A percentile compares a stretch with the other conserved stretches of the same genome.
These are phyloP conservation scores for Pangasius krempfi DNA, from an alignment of 2,797 vertebrate genomes.

Conservation along the genomic window DNA sequence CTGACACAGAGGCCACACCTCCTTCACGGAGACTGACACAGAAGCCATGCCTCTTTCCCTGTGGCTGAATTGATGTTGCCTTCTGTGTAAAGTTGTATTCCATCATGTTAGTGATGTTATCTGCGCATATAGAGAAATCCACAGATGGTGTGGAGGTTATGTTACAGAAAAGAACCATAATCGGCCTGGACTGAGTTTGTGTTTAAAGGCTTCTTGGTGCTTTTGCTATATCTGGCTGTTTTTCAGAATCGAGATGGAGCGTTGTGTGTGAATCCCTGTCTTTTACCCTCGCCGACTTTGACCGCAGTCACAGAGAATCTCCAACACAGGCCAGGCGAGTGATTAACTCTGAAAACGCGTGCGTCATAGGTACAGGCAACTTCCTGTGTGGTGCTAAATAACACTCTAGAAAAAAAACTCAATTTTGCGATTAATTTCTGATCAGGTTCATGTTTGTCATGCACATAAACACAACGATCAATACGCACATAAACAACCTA, in stretches of 20 bases:
- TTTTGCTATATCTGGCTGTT: neutral
- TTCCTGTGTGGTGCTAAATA: neutral
- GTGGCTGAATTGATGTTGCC: too few relatives aligned
- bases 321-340: constrained; percentile 52
- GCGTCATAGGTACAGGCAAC: neutral
- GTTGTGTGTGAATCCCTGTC: constrained; percentile 59
- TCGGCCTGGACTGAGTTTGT: neutral
- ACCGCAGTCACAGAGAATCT: constrained; percentile 34
- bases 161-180: neutral
- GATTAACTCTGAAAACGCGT: neutral
- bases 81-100: too few relatives aligned
- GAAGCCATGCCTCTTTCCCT: neutral
- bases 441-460: too few relatives aligned
- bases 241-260: constrained; percentile 53
- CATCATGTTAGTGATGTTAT: neutral
- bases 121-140: too few relatives aligned
- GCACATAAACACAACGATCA: too few relatives aligned
- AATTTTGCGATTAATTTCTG: too few relatives aligned
- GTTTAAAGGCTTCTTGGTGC: neutral
- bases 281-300: constrained; percentile 42
- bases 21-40: neutral
- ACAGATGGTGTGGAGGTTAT: neutral
- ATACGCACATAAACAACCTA: too few relatives aligned
- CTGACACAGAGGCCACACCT: neutral
- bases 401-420: neutral